Base-by-base conservation (phyloP, 2,888 invertebrate species). In the Pyrrhosoma nymphula region DNA sequence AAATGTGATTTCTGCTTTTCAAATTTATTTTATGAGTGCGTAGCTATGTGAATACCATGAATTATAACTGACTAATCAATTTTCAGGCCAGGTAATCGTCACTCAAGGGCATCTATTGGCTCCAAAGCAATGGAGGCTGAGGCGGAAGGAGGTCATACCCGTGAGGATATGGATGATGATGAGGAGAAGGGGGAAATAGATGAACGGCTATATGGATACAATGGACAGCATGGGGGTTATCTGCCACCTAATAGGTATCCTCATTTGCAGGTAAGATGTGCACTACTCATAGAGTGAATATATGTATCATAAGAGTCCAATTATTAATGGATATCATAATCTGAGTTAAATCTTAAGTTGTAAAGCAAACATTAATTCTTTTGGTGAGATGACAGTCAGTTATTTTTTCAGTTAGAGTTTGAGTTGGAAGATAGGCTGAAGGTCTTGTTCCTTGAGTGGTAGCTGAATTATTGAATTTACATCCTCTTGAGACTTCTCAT, bases 221-320 rank as follows among this genome's bases (percentile, higher is more conserved):
- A 93, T 93, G 93, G 63, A n/a, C 93, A 93, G 47, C 93, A 93
- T 93, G 93, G 55, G 47, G 93, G 93, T 18, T 93, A 93, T n/a
- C 26, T 56, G 82, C 95, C 47, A 95, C 95, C 88, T 95, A 95
- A 88, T 55, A 26, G 97, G 95, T 98, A 98, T 96, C 98, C 98
- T 95, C 98, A 98, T 96, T 97, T 98, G 96, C 98, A 98, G 97
- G 98, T 98, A 96, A 97, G 97, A 97, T 20, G 95, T 93, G 63
- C 47, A 60, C 16, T 16, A 20, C 60, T 60, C 12, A 60, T 10
- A 20, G 12, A 60, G 60, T 20, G 60, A 60, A 60, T 60, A 56
- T 56, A 16, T 56, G 56, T 56, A 47, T 8, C 47, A 2, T 8
- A 47, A 8, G 2, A 47, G 47, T 47, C 47, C 47, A 8, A 47